Conservation (phyloP, 2,113 vertebrate species). For the Xiphophorus couchianus region DNA sequence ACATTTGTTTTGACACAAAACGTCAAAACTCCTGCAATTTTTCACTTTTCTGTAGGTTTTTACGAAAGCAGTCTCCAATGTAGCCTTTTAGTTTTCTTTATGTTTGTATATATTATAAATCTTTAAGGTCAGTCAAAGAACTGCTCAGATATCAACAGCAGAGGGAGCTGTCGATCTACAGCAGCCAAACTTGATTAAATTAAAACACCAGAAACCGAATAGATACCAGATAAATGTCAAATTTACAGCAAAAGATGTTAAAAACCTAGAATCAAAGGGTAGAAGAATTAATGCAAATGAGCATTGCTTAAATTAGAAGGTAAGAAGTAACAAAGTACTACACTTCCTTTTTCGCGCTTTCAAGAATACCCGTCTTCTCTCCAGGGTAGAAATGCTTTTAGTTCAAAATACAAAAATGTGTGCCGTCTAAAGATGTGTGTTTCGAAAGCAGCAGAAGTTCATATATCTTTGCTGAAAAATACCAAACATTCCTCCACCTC, state of each 20-base stretch:
- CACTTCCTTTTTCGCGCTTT: neutral
- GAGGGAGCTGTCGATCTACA: slow-evolving; percentile 46
- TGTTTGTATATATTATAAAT: neutral
- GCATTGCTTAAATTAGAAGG: slow-evolving; percentile 1
- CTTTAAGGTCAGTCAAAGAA: neutral
- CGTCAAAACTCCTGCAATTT: neutral
- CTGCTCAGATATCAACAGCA: slow-evolving; percentile 37
- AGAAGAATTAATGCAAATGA: neutral
- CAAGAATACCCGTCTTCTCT: slow-evolving; percentile 3
- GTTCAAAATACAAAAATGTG: neutral
- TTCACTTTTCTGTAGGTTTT: neutral
- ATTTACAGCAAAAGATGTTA: slow-evolving; percentile 17
- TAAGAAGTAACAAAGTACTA: neutral
- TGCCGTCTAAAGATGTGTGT: neutral
- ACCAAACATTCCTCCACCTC: slow-evolving; percentile 29
- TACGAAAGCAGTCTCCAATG: neutral
- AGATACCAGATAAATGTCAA: slow-evolving; percentile 5
- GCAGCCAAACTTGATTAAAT: neutral
- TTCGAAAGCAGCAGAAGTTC: neutral
- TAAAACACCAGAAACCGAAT: slow-evolving; percentile 12
- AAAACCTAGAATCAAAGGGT: slow-evolving; percentile 10
- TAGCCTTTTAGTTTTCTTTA: neutral
- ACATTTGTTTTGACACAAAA: too few species aligned
- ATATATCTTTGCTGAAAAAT: slow-evolving; percentile 3
- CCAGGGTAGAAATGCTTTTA: neutral